A percentile compares a stretch with the other conserved stretches of the same genome.
phyloP scores from a whole-genome alignment of 2,113 vertebrate species.

The Todiramphus saurophagus region DNA sequence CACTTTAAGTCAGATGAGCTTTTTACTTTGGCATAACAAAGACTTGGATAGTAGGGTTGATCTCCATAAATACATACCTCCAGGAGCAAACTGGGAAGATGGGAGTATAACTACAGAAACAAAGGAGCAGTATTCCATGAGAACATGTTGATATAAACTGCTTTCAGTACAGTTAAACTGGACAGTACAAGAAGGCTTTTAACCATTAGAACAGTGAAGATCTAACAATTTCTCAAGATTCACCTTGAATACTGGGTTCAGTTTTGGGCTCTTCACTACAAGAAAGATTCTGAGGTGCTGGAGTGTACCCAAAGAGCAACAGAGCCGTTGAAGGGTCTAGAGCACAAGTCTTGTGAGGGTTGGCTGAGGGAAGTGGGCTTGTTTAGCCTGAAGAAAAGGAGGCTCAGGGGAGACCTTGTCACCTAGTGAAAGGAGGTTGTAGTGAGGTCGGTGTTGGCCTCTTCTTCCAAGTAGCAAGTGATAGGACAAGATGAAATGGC shows the following conservation, averaged over 20 bases:
- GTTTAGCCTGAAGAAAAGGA: neutral
- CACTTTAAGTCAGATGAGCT: neutral
- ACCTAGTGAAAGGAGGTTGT: neutral
- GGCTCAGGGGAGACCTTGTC: neutral
- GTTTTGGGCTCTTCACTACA: neutral
- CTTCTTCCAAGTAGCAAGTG: neutral
- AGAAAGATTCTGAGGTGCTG: neutral
- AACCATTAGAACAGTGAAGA: neutral
- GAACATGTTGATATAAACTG: neutral
- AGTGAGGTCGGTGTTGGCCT: accelerated
- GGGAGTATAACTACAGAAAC: neutral
- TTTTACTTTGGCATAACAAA: neutral
- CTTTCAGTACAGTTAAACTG: neutral
- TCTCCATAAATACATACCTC: neutral
- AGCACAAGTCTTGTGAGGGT: neutral
- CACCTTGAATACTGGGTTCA: neutral
- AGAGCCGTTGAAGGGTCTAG: neutral
- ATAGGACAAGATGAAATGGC: neutral
- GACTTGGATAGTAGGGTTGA: neutral
- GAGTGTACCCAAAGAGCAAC: accelerated
- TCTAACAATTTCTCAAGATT: neutral
- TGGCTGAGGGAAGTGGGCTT: neutral
- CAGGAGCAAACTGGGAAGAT: neutral
- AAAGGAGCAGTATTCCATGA: neutral
- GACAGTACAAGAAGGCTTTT: neutral